Evolutionary conservation across 1,140 invertebrate genomes (phyloP).

Genomic region (Penaeus vannamei): DNA sequence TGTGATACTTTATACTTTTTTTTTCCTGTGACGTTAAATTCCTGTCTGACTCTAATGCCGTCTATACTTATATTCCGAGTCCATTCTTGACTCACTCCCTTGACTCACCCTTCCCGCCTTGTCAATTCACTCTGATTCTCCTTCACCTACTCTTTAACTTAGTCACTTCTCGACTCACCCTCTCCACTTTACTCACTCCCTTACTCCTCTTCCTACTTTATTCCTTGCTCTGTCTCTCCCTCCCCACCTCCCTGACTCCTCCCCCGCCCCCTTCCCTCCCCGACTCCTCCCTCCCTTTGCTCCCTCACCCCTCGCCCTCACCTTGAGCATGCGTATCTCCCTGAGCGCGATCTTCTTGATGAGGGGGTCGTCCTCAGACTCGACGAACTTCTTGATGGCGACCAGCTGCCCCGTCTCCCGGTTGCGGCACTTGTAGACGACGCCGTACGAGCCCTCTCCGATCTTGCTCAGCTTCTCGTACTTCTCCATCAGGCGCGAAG

Average conservation of each 20-base stretch:
- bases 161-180: no score
- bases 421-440: conserved; percentile 98
- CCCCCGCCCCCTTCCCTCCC: not conserved
- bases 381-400: conserved; percentile 99
- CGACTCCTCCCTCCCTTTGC: not conserved
- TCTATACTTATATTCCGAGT: no score
- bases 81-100: no score
- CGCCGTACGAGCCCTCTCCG: conserved; percentile 98
- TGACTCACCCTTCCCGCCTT: no score
- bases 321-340: conserved; percentile 98
- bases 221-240: no score
- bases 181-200: no score
- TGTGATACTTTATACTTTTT: no score
- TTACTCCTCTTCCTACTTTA: no score
- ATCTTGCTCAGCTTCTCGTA: conserved; percentile 97
- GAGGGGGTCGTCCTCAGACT: conserved; percentile 98
- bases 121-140: no score
- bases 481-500: conserved; percentile 92
- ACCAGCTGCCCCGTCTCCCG: conserved; percentile 95
- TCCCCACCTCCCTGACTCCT: not conserved
- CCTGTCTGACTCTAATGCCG: no score
- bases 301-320: conserved; percentile 71
- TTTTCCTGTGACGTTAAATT: no score
- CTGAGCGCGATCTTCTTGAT: conserved; percentile 98
- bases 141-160: no score